Evolutionary conservation across 2,888 invertebrate genomes (phyloP), one percentile per base, ranked within the genome.

Genomic region (Pediacus dermestoides): DNA sequence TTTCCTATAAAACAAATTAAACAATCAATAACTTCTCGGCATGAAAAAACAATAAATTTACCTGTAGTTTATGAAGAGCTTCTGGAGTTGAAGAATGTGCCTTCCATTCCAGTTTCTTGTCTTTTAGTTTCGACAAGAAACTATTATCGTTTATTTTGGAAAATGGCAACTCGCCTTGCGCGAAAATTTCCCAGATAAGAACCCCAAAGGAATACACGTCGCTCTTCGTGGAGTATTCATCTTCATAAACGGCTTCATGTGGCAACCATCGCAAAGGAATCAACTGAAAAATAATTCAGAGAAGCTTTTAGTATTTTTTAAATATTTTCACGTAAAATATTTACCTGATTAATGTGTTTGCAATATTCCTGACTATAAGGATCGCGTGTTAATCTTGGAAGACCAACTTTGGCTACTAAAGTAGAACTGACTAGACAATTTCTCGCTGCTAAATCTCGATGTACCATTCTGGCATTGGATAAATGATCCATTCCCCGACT

Each of bases 131-230:
- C 31, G 74, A 70, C 26, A 85, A 48, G 8, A 91, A 81, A 0
- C 84, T 81, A 41, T 83, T 86, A 61, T 91, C 88, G 52, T 82
- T 82, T 50, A 84, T 67, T 53, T 84, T 83, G 8, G 79, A 77
- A 60, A 87, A 83, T 0, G 89, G 89, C 52, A 88, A 62, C 52
- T 85, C 84, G 8, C 84, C 88, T 61, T 85, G 81, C 50, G 81
- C 78, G 66, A 88, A 85, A 47, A 94, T 81, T 71, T 95, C 95
- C 91, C 91, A 93, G 12, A 89, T 77, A 8, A 92, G 78, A 11
- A 87, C 88, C 1, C 87, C 92, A 63, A 85, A 94, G 52, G 93
- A 85, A 71, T 91, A 95, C 0, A 92, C 87, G 68, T 95, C 95
- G 58, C 91, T 91, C 65, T 93, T 93, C 26, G 88, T 87, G 8